Evolutionary conservation across 2,113 vertebrate genomes (phyloP).

Genomic region (Gopherus evgoodei): DNA sequence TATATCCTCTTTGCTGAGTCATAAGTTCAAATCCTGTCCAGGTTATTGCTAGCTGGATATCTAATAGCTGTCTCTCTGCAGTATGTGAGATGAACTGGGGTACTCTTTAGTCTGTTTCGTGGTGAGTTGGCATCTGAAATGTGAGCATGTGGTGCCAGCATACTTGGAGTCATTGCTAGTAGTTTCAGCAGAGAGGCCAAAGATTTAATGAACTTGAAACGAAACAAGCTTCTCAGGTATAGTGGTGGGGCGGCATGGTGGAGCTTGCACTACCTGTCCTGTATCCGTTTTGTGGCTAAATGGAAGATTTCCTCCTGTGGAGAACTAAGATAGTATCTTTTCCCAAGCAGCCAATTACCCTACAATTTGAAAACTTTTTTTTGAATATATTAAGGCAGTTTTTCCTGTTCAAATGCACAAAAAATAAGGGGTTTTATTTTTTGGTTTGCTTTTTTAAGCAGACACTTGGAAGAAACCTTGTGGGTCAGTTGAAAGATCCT

Average conservation of each 20-base stretch:
- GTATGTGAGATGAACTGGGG: not conserved
- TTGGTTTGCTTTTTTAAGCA: not conserved
- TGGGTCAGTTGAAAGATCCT: slow-evolving; percentile 16
- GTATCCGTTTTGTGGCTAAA: not conserved
- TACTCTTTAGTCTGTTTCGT: not conserved
- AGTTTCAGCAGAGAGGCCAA: not conserved
- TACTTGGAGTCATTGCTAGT: not conserved
- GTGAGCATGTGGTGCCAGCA: not conserved
- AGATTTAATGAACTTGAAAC: not conserved
- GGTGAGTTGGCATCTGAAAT: not conserved
- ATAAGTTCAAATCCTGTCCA: not conserved
- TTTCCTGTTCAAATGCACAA: not conserved
- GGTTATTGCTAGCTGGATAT: not conserved
- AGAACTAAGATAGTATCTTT: not conserved
- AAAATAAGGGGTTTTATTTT: not conserved
- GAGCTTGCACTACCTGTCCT: not conserved
- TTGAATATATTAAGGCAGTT: not conserved
- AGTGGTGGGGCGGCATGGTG: not conserved
- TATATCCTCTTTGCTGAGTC: not conserved
- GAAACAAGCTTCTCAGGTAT: not conserved
- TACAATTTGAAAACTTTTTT: slow-evolving; percentile 1
- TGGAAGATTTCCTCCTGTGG: not conserved
- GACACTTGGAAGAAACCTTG: not conserved
- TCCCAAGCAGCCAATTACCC: not conserved
- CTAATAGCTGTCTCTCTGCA: not conserved